A percentile compares a stretch with the other conserved stretches of the same genome.
These are phyloP conservation scores for Colletes collaris DNA, from an alignment of 2,888 invertebrate genomes.

Conservation along the genomic window DNA sequence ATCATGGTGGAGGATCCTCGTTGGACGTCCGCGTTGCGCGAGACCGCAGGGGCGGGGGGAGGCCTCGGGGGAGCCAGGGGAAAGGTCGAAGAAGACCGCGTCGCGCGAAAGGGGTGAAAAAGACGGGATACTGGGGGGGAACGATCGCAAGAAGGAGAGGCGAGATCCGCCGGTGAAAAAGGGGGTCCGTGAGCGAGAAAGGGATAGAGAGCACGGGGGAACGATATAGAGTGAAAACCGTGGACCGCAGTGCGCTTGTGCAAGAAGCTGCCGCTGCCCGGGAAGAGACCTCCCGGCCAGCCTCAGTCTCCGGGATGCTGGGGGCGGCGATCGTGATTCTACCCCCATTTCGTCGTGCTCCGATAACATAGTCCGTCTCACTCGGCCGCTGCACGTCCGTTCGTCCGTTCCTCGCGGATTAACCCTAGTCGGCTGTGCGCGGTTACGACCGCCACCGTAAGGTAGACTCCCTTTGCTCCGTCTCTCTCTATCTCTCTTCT, in stretches of 20 bases:
- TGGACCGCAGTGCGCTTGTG: conserved; percentile 79
- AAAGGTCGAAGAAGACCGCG: neutral
- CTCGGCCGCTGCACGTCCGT: conserved; percentile 55
- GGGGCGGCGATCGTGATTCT: conserved; percentile 82
- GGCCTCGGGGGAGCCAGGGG: conserved; percentile 24
- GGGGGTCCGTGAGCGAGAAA: conserved; percentile 32
- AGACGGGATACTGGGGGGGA: conserved; percentile 20
- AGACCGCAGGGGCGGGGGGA: conserved; percentile 22
- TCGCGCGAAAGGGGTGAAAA: conserved; percentile 36
- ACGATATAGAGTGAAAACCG: conserved; percentile 49
- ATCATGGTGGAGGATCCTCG: conserved; percentile 52
- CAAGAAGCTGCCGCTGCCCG: conserved; percentile 81
- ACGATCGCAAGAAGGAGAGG: conserved; percentile 33
- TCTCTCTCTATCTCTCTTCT: conserved; percentile 11
- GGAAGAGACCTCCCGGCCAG: conserved; percentile 82
- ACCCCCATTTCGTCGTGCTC: conserved; percentile 78
- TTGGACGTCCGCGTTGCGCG: conserved; percentile 27
- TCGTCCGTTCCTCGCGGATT: conserved; percentile 49
- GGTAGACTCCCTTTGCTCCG: conserved; percentile 48
- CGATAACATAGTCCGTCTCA: conserved; percentile 71
- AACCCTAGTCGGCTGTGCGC: conserved; percentile 36
- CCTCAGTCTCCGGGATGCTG: conserved; percentile 83
- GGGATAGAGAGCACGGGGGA: conserved; percentile 34
- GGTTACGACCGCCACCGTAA: conserved; percentile 18
- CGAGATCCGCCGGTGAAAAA: neutral